These are phyloP conservation scores for Bombus consobrinus DNA, from an alignment of 1,140 invertebrate species.

Conservation along the genomic window DNA sequence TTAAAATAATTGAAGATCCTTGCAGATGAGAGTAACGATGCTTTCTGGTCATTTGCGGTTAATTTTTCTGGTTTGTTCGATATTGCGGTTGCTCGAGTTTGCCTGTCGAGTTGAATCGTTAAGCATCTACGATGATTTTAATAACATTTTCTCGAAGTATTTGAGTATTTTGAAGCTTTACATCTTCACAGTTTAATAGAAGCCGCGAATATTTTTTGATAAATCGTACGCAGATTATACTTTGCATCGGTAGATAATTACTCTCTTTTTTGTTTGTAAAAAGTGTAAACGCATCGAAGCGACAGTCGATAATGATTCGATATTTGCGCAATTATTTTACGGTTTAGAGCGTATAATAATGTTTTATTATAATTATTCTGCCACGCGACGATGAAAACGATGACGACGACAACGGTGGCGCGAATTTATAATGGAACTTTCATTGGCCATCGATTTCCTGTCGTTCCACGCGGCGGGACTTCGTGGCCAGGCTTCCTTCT, in stretches of 20 bases:
- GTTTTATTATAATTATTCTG: slow-evolving; percentile 48
- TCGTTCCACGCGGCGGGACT: slow-evolving; percentile 45
- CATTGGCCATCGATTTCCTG: slow-evolving; percentile 71
- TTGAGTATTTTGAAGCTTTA: too few relatives aligned
- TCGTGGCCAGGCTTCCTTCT: slow-evolving; percentile 41
- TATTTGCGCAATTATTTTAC: slow-evolving; percentile 31
- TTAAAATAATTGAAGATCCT: slow-evolving; percentile 23
- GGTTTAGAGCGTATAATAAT: slow-evolving; percentile 21
- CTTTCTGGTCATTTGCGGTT: background rate
- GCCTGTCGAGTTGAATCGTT: background rate
- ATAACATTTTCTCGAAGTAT: too few relatives aligned
- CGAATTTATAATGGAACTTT: slow-evolving; percentile 53
- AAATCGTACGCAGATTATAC: background rate
- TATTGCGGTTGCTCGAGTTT: background rate
- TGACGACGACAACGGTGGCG: background rate
- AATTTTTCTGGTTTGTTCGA: background rate
- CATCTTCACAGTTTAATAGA: background rate
- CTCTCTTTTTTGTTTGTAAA: background rate
- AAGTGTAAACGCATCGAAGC: background rate
- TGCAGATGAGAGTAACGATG: background rate
- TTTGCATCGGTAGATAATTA: background rate
- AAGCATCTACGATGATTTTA: background rate
- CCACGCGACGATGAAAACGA: background rate
- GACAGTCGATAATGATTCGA: slow-evolving; percentile 1
- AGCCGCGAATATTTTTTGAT: background rate